Base-by-base conservation (phyloP, 2,113 vertebrate genomes). In the Dicerorhinus sumatrensis region DNA sequence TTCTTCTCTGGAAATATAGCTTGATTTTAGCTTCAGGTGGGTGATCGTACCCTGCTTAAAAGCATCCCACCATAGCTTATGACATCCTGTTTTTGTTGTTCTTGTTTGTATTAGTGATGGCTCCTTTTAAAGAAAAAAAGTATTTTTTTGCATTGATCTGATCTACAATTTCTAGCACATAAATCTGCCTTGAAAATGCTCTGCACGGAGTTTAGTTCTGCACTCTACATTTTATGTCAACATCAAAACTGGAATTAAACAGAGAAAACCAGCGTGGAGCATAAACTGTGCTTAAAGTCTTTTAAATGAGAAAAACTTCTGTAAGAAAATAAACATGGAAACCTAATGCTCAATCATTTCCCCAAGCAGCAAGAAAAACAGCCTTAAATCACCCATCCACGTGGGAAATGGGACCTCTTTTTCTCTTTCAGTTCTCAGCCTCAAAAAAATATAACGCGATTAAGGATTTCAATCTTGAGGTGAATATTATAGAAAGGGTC, bases 321-420 rank as follows among this genome's bases (percentile, higher is more conserved):
- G 98, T 98, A 98, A 98, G 98, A 99, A 99, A 99, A 99, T 98
- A 99, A 99, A 99, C 99, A 99, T 39, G 97, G 99, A 99, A 99
- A 99, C 98, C 97, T 95, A 99, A 99, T 97, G 97, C 99, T 98
- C 98, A 98, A 98, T 98, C 99, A 98, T 98, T 99, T 98, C 98
- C 98, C 97, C 92, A 58, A 98, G 97, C 98, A 98, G 98, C 93
- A 98, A 98, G 98, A 97, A 99, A 99, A 99, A 99, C 98, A 99
- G 97, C 97, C 95, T 98, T 99, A 99, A 99, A 99, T 99, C 98
- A 99, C 97, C 94, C 87, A 97, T 97, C 98, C 99, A 99, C 98
- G 98, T 99, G 98, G 99, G 98, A 99, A 99, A 98, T 20, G 58
- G 95, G 80, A 84, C 86, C 93, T 96, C 97, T 94, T 97, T 87